phyloP scores from a whole-genome alignment of 2,888 invertebrate genomes.

The Neoscelio sp. region DNA sequence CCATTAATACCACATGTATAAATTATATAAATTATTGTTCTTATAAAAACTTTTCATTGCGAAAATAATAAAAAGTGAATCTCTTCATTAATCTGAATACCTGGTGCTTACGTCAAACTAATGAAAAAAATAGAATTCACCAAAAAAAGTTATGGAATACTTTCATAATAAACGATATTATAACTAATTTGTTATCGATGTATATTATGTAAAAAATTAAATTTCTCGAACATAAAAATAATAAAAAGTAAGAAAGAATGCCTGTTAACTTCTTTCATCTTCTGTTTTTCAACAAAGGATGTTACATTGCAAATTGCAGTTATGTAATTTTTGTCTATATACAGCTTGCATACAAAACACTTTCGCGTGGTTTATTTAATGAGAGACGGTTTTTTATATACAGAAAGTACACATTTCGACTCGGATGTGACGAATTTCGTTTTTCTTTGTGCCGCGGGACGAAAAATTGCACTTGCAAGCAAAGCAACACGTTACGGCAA shows the following conservation, averaged over 20 bases:
- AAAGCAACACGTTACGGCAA: neutral
- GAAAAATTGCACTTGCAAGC: slow-evolving; percentile 9
- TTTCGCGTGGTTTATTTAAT: slow-evolving; percentile 31
- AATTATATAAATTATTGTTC: no score
- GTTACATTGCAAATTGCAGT: slow-evolving; percentile 18
- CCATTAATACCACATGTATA: neutral
- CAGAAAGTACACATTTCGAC: slow-evolving; percentile 11
- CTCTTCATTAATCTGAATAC: slow-evolving; percentile 19
- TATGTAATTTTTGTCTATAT: slow-evolving; percentile 38
- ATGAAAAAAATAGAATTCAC: slow-evolving; percentile 8
- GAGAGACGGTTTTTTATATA: slow-evolving; percentile 32
- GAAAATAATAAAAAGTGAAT: slow-evolving; percentile 13
- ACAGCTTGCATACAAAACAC: slow-evolving; percentile 40
- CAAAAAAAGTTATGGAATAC: neutral
- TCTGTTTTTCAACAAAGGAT: slow-evolving; percentile 30
- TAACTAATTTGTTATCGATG: slow-evolving; percentile 2
- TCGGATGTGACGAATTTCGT: slow-evolving; percentile 28
- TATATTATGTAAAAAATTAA: neutral
- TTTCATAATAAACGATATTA: slow-evolving; percentile 2
- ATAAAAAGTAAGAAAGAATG: slow-evolving; percentile 16
- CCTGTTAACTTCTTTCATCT: slow-evolving; percentile 10
- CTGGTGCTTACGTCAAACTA: neutral
- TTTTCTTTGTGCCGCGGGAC: slow-evolving; percentile 10
- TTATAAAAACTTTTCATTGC: neutral
- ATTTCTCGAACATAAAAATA: neutral